phyloP scores from a whole-genome alignment of 2,797 vertebrate genomes.

The Buceros bicornis region DNA sequence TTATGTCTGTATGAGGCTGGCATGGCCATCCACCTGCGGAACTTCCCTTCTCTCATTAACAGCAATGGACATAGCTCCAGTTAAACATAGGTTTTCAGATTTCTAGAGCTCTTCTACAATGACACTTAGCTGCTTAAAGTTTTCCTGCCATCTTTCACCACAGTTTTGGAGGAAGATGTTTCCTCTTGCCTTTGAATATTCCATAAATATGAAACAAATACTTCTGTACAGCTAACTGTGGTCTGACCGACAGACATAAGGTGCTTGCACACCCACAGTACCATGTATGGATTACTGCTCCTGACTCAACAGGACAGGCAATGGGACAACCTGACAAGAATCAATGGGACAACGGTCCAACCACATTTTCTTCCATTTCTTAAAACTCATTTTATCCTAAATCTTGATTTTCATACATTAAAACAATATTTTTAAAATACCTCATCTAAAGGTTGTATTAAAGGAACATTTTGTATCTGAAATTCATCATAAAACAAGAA shows the following conservation, averaged over 20 bases:
- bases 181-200: not conserved
- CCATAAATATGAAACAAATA: not conserved
- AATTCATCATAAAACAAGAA: not conserved
- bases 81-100: not conserved
- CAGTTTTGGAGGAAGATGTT: not conserved
- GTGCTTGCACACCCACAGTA: not conserved
- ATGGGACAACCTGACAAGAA: not conserved
- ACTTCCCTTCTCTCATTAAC: not conserved
- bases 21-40: not conserved
- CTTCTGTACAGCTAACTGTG: not conserved
- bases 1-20: not conserved
- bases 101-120: not conserved
- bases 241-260: not conserved
- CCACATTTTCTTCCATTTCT: not conserved
- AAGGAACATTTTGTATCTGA: not conserved
- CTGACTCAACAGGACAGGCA: not conserved
- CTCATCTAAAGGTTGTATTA: not conserved
- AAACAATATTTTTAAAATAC: not conserved
- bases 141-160: not conserved
- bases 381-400: not conserved
- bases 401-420: not conserved
- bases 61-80: not conserved
- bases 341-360: not conserved
- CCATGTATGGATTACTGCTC: not conserved
- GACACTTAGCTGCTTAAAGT: not conserved